phyloP scores from a whole-genome alignment of 2,113 vertebrate species.

The Alectura lathami region DNA sequence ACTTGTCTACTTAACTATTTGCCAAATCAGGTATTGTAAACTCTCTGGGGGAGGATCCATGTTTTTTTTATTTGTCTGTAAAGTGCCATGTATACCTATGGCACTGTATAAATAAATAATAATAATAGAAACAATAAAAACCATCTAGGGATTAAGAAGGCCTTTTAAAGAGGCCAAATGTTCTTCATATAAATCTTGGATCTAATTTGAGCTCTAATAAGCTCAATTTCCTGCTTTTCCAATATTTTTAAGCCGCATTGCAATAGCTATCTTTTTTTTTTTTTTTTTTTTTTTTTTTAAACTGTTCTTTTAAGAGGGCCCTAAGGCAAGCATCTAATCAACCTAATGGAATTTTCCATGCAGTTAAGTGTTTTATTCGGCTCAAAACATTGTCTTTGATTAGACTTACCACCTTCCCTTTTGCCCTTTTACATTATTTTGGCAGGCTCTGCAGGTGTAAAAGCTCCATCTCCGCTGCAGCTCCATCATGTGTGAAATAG shows the following conservation, averaged over 20 bases:
- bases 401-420: conserved; percentile 59
- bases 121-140: conserved; percentile 69
- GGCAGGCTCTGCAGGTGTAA: conserved; percentile 51
- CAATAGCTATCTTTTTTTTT: conserved; percentile 44
- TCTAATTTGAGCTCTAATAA: conserved; percentile 72
- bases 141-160: conserved; percentile 59
- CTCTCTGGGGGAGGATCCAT: conserved; percentile 30
- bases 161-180: conserved; percentile 62
- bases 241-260: conserved; percentile 53
- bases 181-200: conserved; percentile 67
- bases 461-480: conserved; percentile 12
- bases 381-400: conserved; percentile 59
- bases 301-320: conserved; percentile 63
- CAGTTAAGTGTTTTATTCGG: conserved; percentile 62
- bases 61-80: conserved; percentile 63
- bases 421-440: conserved; percentile 42
- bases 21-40: neutral
- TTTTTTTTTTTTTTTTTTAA: conserved; percentile 20
- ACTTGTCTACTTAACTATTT: neutral
- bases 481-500: neutral
- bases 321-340: conserved; percentile 68
- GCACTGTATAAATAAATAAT: conserved; percentile 64
- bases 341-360: conserved; percentile 69
- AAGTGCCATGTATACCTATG: conserved; percentile 59
- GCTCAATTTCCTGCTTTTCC: conserved; percentile 67